A percentile compares a stretch with the other conserved stretches of the same genome.
phyloP scores from a whole-genome alignment of 2,888 invertebrate species.

The Dryobotodes eremita region DNA sequence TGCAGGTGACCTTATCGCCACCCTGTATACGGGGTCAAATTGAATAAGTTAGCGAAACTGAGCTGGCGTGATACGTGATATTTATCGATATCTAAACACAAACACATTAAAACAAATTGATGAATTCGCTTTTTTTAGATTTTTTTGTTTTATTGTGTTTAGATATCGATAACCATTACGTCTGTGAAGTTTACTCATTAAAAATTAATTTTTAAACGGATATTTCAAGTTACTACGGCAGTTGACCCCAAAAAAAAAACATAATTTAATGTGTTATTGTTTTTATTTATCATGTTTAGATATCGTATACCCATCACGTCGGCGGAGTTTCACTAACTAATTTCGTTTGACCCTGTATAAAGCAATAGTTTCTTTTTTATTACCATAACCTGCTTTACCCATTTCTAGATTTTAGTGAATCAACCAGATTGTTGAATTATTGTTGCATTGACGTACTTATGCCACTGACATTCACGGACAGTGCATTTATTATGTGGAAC shows the following conservation, averaged over 20 bases:
- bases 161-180: neutral
- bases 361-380: neutral
- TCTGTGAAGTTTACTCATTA: neutral
- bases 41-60: neutral
- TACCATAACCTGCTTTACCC: neutral
- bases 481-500: slow-evolving; percentile 20
- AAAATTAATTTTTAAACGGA: neutral
- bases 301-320: neutral
- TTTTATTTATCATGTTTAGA: neutral
- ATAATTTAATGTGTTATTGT: neutral
- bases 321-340: neutral
- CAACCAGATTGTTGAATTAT: slow-evolving; percentile 3
- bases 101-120: too few relatives aligned
- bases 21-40: neutral
- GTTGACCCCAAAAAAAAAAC: neutral
- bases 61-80: too few relatives aligned
- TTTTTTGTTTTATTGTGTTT: neutral
- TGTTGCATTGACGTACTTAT: slow-evolving; percentile 2
- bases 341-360: neutral
- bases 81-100: too few relatives aligned
- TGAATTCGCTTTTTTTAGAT: too few relatives aligned
- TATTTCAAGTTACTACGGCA: neutral
- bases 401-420: slow-evolving; percentile 1
- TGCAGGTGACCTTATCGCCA: too few relatives aligned
- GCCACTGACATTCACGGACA: slow-evolving; percentile 13